phyloP scores from a whole-genome alignment of 2,113 vertebrate species.

The Addax nasomaculatus region DNA sequence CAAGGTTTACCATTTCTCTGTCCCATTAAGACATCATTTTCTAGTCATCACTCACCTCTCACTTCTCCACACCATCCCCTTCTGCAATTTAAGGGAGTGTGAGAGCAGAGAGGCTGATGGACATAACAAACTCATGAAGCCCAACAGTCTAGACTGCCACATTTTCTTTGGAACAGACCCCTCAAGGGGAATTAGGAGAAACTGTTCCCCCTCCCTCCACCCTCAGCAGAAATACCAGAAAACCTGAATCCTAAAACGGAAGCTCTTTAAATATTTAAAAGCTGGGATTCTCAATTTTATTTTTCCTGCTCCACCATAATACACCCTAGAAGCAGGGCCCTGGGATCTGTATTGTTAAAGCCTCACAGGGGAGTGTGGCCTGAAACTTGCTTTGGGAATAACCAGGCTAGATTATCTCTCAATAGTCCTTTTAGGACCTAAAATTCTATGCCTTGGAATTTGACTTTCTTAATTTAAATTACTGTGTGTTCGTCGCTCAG shows the following conservation, averaged over 20 bases:
- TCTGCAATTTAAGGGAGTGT: background rate
- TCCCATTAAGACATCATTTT: background rate
- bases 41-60: background rate
- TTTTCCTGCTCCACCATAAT: background rate
- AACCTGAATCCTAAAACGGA: background rate
- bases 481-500: background rate
- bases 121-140: background rate
- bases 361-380: background rate
- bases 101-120: background rate
- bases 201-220: background rate
- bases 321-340: background rate
- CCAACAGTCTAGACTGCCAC: no score
- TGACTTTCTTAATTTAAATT: background rate
- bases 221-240: background rate
- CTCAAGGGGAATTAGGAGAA: background rate
- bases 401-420: background rate
- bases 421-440: background rate
- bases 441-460: background rate
- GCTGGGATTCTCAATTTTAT: background rate
- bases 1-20: background rate
- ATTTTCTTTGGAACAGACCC: background rate
- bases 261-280: background rate
- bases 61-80: background rate
- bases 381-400: background rate
- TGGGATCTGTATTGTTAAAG: background rate